Base-by-base conservation (phyloP, 2,888 invertebrate species). In the Hypena proboscidalis region DNA sequence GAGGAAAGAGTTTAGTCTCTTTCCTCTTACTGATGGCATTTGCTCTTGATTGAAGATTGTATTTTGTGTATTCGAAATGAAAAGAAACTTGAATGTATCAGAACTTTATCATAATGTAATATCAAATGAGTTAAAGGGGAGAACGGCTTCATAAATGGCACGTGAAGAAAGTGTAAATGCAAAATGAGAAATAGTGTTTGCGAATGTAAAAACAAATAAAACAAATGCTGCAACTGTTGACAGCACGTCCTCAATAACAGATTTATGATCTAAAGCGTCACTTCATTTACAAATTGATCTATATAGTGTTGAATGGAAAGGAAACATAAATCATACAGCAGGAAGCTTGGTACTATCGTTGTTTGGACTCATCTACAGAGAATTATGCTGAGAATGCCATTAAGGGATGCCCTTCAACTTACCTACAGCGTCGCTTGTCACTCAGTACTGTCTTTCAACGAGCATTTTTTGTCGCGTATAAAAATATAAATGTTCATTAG, bases 381-480 rank as follows among this genome's bases (percentile, higher is more conserved):
- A 77, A 77, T 80, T 72, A 80, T 74, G 77, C 70, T 61, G 72
- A 73, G 79, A 83, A 85, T 80, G 77, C 83, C 86, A 88, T 88
- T 88, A 88, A 75, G 73, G 55, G 56, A 71, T 75, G 78, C 82
- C 79, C 80, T 78, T 79, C 75, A 80, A 78, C 76, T 80, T 65
- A 89, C 90, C 90, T 90, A 90, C 90, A 84, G 85, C 90, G 72
- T 70, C 66, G 90, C 70, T 71, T 77, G 85, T 89, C 90, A 85
- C 79, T 87, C 85, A 80, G 69, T 77, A 69, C 73, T 70, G 78
- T 88, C 87, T 74, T 70, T 86, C 87, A 74, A 64, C 83, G 69
- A 47, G 60, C 65, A 64, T 72, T 79, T 74, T 80, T 77, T 70
- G 70, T 67, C 48, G 60, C 62, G 73, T 77, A 80, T 82, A 81